Evolutionary conservation across 2,888 invertebrate species (phyloP).

Genomic region (Dastarcus helophoroides): DNA sequence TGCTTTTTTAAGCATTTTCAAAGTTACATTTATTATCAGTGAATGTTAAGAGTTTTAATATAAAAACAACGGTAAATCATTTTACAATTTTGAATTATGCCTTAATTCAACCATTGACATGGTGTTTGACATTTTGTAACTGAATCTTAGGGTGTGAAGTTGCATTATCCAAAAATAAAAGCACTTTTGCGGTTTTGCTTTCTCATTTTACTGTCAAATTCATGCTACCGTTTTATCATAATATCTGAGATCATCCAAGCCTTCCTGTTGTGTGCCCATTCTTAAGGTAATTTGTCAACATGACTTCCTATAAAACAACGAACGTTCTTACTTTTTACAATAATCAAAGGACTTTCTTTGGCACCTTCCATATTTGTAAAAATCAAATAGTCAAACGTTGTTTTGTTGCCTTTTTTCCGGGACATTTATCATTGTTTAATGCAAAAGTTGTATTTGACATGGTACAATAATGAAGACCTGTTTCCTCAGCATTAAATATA

Average conservation of each 20-base stretch:
- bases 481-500: slow-evolving; percentile 1
- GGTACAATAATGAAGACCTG: slow-evolving; percentile 1
- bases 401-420: neutral
- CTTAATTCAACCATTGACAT: neutral
- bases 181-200: slow-evolving; percentile 3
- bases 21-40: slow-evolving; percentile 1
- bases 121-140: neutral
- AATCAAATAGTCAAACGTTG: neutral
- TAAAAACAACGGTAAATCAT: slow-evolving; percentile 1
- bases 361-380: slow-evolving; percentile 1
- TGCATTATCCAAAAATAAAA: slow-evolving; percentile 1
- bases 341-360: neutral
- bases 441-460: slow-evolving; percentile 1
- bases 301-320: slow-evolving; percentile 1
- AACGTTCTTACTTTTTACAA: slow-evolving; percentile 3
- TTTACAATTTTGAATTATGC: slow-evolving; percentile 1
- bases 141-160: slow-evolving; percentile 1
- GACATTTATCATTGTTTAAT: slow-evolving; percentile 1
- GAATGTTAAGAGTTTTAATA: neutral
- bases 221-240: slow-evolving; percentile 1
- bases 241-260: slow-evolving; percentile 3
- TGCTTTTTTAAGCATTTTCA: slow-evolving; percentile 2
- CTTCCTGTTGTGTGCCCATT: slow-evolving; percentile 1
- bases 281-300: slow-evolving; percentile 1
- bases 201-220: slow-evolving; percentile 1